Conservation (phyloP, 92 coral and sea anemone genomes). For the Parazoanthus atlanticus region DNA sequence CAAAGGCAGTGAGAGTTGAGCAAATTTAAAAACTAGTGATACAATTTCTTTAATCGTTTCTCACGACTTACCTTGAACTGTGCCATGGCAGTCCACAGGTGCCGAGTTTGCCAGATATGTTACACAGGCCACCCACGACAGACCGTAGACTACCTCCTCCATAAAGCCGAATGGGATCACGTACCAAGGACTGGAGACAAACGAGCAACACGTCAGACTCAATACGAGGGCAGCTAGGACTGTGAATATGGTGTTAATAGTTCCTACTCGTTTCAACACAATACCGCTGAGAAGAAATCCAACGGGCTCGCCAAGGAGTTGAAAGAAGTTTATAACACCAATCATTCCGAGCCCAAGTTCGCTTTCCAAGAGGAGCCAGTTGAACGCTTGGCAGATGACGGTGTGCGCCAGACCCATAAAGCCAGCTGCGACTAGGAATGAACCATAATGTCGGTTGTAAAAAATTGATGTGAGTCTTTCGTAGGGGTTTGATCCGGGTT, state of each 20-base stretch:
- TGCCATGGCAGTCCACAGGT: slow-evolving; percentile 75
- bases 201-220: slow-evolving; percentile 76
- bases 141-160: slow-evolving; percentile 73
- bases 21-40: neutral
- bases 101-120: slow-evolving; percentile 76
- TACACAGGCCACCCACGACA: slow-evolving; percentile 78
- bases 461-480: slow-evolving; percentile 68
- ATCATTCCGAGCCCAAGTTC: slow-evolving; percentile 62
- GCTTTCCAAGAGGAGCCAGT: slow-evolving; percentile 61
- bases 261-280: slow-evolving; percentile 74
- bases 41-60: too few species aligned
- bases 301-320: slow-evolving; percentile 84
- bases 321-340: slow-evolving; percentile 70
- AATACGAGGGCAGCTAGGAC: slow-evolving; percentile 63
- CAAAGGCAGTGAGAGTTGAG: neutral
- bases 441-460: slow-evolving; percentile 75
- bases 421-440: slow-evolving; percentile 65
- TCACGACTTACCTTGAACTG: slow-evolving; percentile 73
- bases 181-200: slow-evolving; percentile 79
- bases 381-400: slow-evolving; percentile 67
- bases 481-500: slow-evolving; percentile 38
- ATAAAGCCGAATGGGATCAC: slow-evolving; percentile 75
- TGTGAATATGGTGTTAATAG: slow-evolving; percentile 76
- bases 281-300: slow-evolving; percentile 81
- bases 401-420: slow-evolving; percentile 88